Percentiles rank a stretch among this genome's conserved stretches.
Evolutionary conservation across 1,140 invertebrate species (phyloP).

Genomic region (Dendrolimus punctatus): DNA sequence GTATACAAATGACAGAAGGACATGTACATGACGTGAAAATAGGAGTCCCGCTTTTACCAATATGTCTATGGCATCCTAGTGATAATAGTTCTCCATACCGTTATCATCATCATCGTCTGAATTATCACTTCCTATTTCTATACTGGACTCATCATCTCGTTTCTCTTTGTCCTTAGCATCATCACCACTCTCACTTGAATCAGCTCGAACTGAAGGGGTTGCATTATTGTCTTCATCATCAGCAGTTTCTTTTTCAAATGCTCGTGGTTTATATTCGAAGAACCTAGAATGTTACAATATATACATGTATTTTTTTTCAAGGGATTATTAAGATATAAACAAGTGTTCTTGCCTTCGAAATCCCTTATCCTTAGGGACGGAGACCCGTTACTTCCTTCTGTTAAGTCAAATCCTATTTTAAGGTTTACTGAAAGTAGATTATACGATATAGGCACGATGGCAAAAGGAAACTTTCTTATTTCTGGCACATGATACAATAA

Average conservation of each 20-base stretch:
- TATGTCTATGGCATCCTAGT: too few species aligned
- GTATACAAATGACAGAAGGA: too few species aligned
- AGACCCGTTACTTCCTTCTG: slow-evolving; percentile 25
- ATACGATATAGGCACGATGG: neutral
- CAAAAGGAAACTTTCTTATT: too few species aligned
- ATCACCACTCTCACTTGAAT: too few species aligned
- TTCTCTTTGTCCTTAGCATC: too few species aligned
- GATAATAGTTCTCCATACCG: neutral
- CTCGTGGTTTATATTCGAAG: slow-evolving; percentile 11
- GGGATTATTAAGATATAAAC: neutral
- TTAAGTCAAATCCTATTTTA: slow-evolving; percentile 42
- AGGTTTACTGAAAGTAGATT: slow-evolving; percentile 34
- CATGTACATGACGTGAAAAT: too few species aligned
- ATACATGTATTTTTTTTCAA: neutral
- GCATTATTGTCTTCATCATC: slow-evolving; percentile 16
- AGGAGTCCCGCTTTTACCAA: too few species aligned
- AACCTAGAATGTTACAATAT: slow-evolving; percentile 8
- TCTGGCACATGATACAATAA: neutral
- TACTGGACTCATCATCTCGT: too few species aligned
- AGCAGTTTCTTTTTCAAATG: slow-evolving; percentile 11
- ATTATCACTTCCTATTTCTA: slow-evolving; percentile 8
- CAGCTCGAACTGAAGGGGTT: too few species aligned
- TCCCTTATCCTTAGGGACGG: slow-evolving; percentile 31
- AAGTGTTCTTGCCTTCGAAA: slow-evolving; percentile 28
- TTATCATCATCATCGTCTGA: slow-evolving; percentile 1